Percentiles rank a stretch among this genome's conserved stretches.
These are phyloP conservation scores for Saccostrea glomerata DNA, from an alignment of 1,140 invertebrate species.

Conservation along the genomic window DNA sequence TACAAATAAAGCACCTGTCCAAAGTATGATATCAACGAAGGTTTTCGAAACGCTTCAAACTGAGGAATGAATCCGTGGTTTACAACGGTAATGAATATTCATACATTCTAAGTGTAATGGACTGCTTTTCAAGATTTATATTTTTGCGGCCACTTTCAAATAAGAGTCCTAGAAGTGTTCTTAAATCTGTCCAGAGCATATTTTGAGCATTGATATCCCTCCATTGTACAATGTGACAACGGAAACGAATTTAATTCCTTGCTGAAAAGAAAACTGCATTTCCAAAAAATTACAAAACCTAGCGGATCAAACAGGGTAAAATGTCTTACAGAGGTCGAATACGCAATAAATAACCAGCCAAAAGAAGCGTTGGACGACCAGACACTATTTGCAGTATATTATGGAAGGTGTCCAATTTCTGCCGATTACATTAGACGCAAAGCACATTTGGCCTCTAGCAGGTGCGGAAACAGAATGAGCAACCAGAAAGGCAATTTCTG, in stretches of 20 bases:
- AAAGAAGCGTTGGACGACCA: too few relatives aligned
- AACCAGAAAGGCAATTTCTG: not conserved
- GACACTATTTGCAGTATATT: constrained; percentile 36
- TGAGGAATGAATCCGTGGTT: not conserved
- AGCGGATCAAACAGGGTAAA: not conserved
- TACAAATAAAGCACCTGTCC: not conserved
- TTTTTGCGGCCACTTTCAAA: not conserved
- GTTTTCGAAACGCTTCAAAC: constrained; percentile 2
- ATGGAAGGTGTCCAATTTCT: not conserved
- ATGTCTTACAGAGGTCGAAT: too few relatives aligned
- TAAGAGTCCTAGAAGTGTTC: not conserved
- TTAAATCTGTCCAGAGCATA: too few relatives aligned
- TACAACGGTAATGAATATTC: too few relatives aligned
- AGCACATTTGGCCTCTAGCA: not conserved
- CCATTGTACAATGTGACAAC: too few relatives aligned
- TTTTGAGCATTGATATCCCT: too few relatives aligned
- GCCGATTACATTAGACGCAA: too few relatives aligned
- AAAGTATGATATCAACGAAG: not conserved
- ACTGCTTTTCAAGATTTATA: not conserved
- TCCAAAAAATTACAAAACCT: not conserved
- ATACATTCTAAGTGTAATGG: too few relatives aligned
- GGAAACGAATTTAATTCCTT: not conserved
- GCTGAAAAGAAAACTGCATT: not conserved
- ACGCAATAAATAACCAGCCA: too few relatives aligned
- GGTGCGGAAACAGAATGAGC: not conserved